Evolutionary conservation across 2,113 vertebrate species (phyloP).

Genomic region (Merops nubicus): DNA sequence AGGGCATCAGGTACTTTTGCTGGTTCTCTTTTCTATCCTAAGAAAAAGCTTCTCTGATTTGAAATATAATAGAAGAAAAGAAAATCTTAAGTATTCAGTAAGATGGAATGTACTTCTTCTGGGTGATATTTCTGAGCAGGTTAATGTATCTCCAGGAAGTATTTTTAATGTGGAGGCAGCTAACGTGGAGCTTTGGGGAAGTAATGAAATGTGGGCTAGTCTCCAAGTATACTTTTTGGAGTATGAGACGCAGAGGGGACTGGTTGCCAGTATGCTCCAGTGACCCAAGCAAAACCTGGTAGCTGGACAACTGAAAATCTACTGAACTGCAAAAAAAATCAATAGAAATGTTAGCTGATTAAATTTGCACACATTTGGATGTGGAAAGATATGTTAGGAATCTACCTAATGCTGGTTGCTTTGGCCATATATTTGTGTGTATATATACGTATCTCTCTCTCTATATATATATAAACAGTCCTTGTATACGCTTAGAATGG

Average conservation of each 20-base stretch:
- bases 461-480: neutral
- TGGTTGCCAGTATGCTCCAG: neutral
- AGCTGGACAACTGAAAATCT: neutral
- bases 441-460: neutral
- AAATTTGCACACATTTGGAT: neutral
- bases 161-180: neutral
- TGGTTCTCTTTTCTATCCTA: neutral
- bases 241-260: neutral
- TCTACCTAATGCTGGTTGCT: neutral
- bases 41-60: neutral
- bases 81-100: neutral
- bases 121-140: neutral
- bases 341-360: neutral
- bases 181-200: neutral
- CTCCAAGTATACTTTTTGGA: neutral
- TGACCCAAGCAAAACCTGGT: neutral
- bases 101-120: neutral
- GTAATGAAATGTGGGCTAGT: neutral
- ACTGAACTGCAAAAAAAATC: neutral
- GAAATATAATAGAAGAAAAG: neutral
- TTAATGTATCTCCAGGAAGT: neutral
- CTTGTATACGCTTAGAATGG: neutral
- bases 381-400: neutral
- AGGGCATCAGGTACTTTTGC: neutral
- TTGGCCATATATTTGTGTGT: neutral